Evolutionary conservation across 1,140 invertebrate genomes (phyloP).

Genomic region (Drosophila sechellia): DNA sequence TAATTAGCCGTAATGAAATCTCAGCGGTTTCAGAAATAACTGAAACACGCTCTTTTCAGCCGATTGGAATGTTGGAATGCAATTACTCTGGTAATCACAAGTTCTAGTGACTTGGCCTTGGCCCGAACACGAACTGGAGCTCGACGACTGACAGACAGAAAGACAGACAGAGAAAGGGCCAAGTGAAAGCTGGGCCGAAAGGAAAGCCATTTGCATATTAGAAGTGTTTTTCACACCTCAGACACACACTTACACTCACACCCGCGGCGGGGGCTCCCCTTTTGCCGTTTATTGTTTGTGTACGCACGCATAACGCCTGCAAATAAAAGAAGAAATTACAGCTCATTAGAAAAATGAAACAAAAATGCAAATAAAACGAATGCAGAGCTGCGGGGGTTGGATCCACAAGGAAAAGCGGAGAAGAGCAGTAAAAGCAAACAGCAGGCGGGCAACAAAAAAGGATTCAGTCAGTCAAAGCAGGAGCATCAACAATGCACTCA

Average conservation of each 20-base stretch:
- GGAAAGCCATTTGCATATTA: constrained; percentile 73
- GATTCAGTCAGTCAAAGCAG: constrained; percentile 34
- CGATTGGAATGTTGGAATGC: constrained; percentile 50
- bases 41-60: constrained; percentile 3
- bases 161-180: constrained; percentile 10
- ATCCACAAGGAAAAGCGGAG: constrained; percentile 28
- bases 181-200: not conserved
- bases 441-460: constrained; percentile 46
- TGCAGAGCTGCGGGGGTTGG: constrained; percentile 42
- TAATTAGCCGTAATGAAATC: constrained; percentile 13
- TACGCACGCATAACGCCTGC: constrained; percentile 76
- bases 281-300: constrained; percentile 66
- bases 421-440: constrained; percentile 60
- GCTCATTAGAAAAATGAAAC: constrained; percentile 82
- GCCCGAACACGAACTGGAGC: constrained; percentile 10
- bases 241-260: constrained; percentile 34
- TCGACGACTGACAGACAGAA: constrained; percentile 14
- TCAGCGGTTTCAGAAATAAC: not conserved
- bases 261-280: constrained; percentile 11
- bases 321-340: constrained; percentile 82
- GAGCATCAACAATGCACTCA: constrained; percentile 17
- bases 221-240: constrained; percentile 77
- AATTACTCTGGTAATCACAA: constrained; percentile 75
- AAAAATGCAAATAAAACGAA: constrained; percentile 53
- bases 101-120: constrained; percentile 41